Percentiles rank a stretch among this genome's conserved stretches.
Conservation (phyloP, 2,888 invertebrate species). For the Zygogramma bicolorata region DNA sequence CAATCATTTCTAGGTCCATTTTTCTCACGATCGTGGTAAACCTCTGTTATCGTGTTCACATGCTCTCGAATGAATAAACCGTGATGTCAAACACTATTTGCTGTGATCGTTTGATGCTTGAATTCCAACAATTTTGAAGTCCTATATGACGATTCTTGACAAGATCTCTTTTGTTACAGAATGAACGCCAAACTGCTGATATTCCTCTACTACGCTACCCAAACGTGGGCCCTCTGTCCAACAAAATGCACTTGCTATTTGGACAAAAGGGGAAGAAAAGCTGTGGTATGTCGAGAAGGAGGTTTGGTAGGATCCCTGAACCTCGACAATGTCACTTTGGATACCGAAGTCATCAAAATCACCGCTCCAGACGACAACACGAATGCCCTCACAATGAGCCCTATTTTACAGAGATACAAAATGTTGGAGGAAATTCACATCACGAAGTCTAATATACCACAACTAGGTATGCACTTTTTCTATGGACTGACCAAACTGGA, state of each 20-base stretch:
- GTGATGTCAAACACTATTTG: too few relatives aligned
- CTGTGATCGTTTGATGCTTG: too few relatives aligned
- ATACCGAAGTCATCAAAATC: slow-evolving; percentile 74
- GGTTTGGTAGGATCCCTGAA: slow-evolving; percentile 75
- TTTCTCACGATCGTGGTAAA: too few relatives aligned
- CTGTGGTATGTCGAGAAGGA: slow-evolving; percentile 73
- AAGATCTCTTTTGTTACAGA: slow-evolving; percentile 49
- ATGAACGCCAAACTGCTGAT: slow-evolving; percentile 47
- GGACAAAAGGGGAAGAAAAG: slow-evolving; percentile 71
- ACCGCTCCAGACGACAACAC: slow-evolving; percentile 73
- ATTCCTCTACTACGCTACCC: slow-evolving; percentile 28
- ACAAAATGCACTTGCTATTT: slow-evolving; percentile 73
- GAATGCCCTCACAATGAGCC: slow-evolving; percentile 79
- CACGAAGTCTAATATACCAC: slow-evolving; percentile 82
- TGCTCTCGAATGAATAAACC: too few relatives aligned
- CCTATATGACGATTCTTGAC: too few relatives aligned
- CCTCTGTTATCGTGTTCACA: too few relatives aligned
- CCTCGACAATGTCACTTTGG: slow-evolving; percentile 71
- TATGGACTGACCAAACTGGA: slow-evolving; percentile 76
- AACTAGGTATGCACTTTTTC: slow-evolving; percentile 83
- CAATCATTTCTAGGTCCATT: too few relatives aligned
- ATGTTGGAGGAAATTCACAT: slow-evolving; percentile 80
- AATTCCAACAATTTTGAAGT: too few relatives aligned
- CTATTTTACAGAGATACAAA: slow-evolving; percentile 72
- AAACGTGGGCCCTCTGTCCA: slow-evolving; percentile 69